A percentile compares a stretch with the other conserved stretches of the same genome.
Conservation (phyloP, 1,140 invertebrate genomes). For the Temnothorax nylanderi region DNA sequence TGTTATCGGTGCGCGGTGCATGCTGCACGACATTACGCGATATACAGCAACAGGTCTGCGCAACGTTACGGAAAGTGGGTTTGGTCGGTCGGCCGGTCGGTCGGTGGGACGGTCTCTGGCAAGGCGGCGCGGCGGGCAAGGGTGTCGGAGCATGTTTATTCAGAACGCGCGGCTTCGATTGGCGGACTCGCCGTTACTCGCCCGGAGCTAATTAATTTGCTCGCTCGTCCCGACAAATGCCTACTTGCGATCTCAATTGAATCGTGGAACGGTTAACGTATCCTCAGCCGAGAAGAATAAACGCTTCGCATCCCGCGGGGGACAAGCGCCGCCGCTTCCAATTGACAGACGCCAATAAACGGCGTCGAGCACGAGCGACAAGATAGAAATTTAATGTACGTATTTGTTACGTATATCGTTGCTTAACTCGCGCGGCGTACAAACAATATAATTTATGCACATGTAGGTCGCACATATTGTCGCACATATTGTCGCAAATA, state of each 20-base stretch:
- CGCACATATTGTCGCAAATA: too few relatives aligned
- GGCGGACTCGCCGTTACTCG: constrained; percentile 4
- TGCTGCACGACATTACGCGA: constrained; percentile 48
- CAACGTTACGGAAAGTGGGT: constrained; percentile 53
- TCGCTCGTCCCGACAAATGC: constrained; percentile 11
- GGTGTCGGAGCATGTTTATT: constrained; percentile 39
- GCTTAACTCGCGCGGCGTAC: background rate
- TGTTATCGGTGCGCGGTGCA: constrained; percentile 64
- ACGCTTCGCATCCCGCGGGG: background rate
- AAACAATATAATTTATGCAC: constrained; percentile 18
- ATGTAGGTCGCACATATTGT: background rate
- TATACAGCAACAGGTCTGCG: constrained; percentile 69
- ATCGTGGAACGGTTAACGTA: background rate
- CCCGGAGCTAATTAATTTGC: constrained; percentile 39
- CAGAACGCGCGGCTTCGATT: constrained; percentile 24
- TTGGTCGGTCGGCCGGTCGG: background rate
- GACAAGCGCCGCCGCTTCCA: background rate
- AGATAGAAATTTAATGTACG: background rate
- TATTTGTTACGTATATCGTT: background rate
- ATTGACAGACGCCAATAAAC: background rate
- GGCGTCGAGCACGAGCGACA: background rate
- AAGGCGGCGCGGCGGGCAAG: background rate
- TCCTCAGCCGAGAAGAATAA: background rate
- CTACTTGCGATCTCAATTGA: constrained; percentile 34
- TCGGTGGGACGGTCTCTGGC: background rate